phyloP scores from a whole-genome alignment of 2,888 invertebrate species.

The Apodemia hepburni region DNA sequence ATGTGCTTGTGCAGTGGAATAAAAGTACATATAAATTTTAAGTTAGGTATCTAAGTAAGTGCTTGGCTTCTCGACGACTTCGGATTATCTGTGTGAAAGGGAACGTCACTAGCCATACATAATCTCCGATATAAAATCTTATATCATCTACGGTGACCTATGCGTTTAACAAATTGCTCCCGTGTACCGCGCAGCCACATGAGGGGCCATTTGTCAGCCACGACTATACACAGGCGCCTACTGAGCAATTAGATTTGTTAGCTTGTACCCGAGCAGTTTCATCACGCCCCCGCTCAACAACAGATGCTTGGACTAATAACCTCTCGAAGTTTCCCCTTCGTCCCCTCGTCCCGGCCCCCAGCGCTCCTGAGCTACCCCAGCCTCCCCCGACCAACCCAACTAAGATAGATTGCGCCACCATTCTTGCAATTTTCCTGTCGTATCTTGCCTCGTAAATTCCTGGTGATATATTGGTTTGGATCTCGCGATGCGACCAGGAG shows the following conservation, averaged over 20 bases:
- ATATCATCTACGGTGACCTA: slow-evolving; percentile 60
- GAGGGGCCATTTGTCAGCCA: slow-evolving; percentile 69
- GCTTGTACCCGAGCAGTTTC: slow-evolving; percentile 77
- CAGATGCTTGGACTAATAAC: slow-evolving; percentile 82
- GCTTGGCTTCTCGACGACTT: too few relatives aligned
- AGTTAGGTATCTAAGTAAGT: too few relatives aligned
- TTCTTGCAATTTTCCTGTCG: slow-evolving; percentile 97
- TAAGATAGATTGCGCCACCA: slow-evolving; percentile 95
- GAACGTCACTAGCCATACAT: neutral
- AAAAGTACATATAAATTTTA: too few relatives aligned
- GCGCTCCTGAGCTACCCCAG: slow-evolving; percentile 55
- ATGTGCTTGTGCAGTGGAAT: too few relatives aligned
- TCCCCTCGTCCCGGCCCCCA: slow-evolving; percentile 59
- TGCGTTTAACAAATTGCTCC: slow-evolving; percentile 61
- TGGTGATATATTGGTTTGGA: slow-evolving; percentile 88
- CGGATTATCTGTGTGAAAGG: neutral
- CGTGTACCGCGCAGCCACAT: slow-evolving; percentile 54
- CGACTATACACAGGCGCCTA: slow-evolving; percentile 70
- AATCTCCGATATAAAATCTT: slow-evolving; percentile 39
- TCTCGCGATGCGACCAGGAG: slow-evolving; percentile 80
- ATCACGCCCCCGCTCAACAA: slow-evolving; percentile 80
- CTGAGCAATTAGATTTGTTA: slow-evolving; percentile 80
- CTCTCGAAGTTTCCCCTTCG: slow-evolving; percentile 78
- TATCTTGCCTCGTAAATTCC: slow-evolving; percentile 93
- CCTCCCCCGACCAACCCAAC: slow-evolving; percentile 81